Evolutionary conservation across 2,113 vertebrate genomes (phyloP).

Genomic region (Argyrosomus japonicus): DNA sequence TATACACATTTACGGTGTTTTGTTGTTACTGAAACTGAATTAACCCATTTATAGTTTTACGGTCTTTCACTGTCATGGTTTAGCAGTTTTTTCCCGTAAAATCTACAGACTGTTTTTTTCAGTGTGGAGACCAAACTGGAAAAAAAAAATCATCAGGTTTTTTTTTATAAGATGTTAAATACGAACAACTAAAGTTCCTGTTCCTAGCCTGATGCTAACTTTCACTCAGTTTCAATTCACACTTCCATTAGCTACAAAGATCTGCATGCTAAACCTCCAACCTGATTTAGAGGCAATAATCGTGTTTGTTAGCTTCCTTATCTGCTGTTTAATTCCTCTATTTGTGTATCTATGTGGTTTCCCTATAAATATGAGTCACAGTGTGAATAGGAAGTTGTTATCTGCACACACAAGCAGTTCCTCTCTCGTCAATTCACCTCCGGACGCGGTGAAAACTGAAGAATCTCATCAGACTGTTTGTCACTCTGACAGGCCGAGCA

Average conservation of each 20-base stretch:
- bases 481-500: conserved; percentile 34
- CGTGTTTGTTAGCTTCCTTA: not conserved
- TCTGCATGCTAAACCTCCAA: not conserved
- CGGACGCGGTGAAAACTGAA: not conserved
- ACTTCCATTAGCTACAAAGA: not conserved
- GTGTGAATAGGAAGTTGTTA: conserved; percentile 5
- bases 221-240: not conserved
- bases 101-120: too few species aligned
- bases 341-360: not conserved
- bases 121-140: not conserved
- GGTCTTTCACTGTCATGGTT: too few species aligned
- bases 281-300: not conserved
- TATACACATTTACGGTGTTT: too few species aligned
- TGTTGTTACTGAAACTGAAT: too few species aligned
- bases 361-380: not conserved
- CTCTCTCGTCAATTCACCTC: not conserved
- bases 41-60: too few species aligned
- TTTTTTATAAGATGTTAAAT: too few species aligned
- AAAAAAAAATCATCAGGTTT: too few species aligned
- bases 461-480: conserved; percentile 17
- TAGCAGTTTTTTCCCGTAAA: too few species aligned
- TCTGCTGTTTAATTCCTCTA: not conserved
- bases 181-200: too few species aligned
- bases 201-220: too few species aligned
- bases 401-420: conserved; percentile 16